A percentile compares a stretch with the other conserved stretches of the same genome.
phyloP scores from a whole-genome alignment of 2,888 invertebrate species.

The Epinotia nisella region DNA sequence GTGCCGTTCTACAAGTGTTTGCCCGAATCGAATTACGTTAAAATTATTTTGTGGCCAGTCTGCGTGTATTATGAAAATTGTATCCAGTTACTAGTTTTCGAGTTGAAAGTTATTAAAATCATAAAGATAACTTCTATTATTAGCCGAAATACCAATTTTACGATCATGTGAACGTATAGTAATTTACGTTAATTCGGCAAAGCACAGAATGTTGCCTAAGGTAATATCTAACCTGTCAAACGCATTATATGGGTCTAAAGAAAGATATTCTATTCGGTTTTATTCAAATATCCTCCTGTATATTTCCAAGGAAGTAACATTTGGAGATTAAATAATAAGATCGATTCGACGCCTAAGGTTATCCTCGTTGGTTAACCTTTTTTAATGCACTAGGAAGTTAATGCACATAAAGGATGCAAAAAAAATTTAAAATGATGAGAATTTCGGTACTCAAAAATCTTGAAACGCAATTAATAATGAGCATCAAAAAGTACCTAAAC shows the following conservation, averaged over 20 bases:
- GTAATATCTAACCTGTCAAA: not conserved
- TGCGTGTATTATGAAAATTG: constrained; percentile 71
- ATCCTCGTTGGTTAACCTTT: not conserved
- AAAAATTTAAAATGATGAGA: not conserved
- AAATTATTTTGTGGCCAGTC: constrained; percentile 81
- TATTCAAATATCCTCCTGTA: too few species aligned
- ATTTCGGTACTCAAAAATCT: not conserved
- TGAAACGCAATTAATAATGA: constrained; percentile 1
- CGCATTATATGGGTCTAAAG: not conserved
- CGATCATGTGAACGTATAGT: not conserved
- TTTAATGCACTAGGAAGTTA: constrained; percentile 7
- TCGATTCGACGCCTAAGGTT: constrained; percentile 1
- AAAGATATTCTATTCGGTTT: too few species aligned
- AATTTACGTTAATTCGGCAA: not conserved
- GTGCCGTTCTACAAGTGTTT: constrained; percentile 73
- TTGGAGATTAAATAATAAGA: not conserved
- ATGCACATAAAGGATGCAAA: too few species aligned
- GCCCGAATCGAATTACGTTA: constrained; percentile 81
- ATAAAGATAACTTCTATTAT: not conserved
- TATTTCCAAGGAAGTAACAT: not conserved
- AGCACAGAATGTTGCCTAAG: not conserved
- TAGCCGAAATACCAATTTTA: not conserved
- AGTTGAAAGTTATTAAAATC: constrained; percentile 47
- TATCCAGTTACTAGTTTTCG: constrained; percentile 72
- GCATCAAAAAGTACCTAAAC: constrained; percentile 38